Evolutionary conservation across 1,140 invertebrate species (phyloP).

Genomic region (Trichogramma pretiosum): DNA sequence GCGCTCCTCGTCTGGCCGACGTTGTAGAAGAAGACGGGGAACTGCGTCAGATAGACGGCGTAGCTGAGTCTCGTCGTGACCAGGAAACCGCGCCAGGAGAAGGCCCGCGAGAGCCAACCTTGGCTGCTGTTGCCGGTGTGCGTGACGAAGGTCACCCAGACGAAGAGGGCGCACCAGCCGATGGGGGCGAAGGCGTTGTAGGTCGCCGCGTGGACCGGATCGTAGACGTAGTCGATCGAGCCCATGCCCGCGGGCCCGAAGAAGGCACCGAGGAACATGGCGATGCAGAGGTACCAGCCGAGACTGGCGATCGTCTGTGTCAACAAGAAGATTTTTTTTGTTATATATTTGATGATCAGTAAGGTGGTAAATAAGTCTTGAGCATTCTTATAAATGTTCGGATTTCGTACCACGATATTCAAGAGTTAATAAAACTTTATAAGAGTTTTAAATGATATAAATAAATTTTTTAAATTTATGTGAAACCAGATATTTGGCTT

Average conservation of each 20-base stretch:
- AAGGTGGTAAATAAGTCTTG: not conserved
- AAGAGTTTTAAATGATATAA: no score
- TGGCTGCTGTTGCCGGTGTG: constrained; percentile 52
- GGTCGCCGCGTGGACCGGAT: constrained; percentile 55
- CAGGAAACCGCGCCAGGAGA: constrained; percentile 53
- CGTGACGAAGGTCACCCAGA: constrained; percentile 56
- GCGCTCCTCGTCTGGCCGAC: constrained; percentile 50
- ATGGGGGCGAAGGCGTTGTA: constrained; percentile 66
- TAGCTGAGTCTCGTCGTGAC: constrained; percentile 57
- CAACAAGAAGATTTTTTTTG: no score
- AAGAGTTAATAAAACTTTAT: no score
- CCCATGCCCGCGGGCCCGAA: constrained; percentile 59
- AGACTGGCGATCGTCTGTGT: constrained; percentile 44
- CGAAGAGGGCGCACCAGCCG: constrained; percentile 58
- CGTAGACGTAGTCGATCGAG: constrained; percentile 55
- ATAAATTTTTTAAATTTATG: no score
- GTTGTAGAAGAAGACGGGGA: constrained; percentile 60
- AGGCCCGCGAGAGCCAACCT: constrained; percentile 46
- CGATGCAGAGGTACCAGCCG: constrained; percentile 47
- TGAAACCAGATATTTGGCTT: no score
- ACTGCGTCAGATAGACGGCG: constrained; percentile 58
- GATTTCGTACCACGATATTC: not conserved
- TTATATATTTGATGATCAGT: no score
- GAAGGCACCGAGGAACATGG: constrained; percentile 48
- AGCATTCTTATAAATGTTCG: not conserved